Conservation (phyloP, 2,888 invertebrate genomes). For the Cynaeus angustus region DNA sequence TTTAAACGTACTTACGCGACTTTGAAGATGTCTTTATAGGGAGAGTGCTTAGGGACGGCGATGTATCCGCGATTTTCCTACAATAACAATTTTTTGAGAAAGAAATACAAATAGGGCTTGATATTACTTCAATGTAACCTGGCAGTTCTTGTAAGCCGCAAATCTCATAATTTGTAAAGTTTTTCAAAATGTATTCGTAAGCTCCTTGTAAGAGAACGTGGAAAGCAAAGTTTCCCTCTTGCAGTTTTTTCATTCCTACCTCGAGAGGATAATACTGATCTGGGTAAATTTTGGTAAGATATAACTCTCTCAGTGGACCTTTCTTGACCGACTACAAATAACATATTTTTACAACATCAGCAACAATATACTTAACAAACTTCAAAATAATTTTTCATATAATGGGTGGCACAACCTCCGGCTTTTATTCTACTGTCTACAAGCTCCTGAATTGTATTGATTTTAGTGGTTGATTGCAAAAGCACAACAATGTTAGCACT, state of each 20-base stretch:
- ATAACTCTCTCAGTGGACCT: conserved; percentile 66
- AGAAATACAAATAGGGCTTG: not conserved
- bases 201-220: conserved; percentile 68
- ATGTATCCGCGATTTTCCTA: conserved; percentile 57
- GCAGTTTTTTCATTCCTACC: conserved; percentile 67
- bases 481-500: conserved; percentile 73
- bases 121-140: conserved; percentile 59
- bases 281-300: conserved; percentile 67
- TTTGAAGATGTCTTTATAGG: conserved; percentile 62
- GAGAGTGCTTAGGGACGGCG: conserved; percentile 60
- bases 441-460: conserved; percentile 68
- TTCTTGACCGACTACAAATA: conserved; percentile 62
- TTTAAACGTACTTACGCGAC: conserved; percentile 54
- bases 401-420: conserved; percentile 69
- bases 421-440: conserved; percentile 70
- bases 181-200: conserved; percentile 70
- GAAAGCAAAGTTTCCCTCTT: conserved; percentile 69
- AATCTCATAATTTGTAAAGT: conserved; percentile 72
- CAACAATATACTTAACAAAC: conserved; percentile 59
- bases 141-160: conserved; percentile 72
- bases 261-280: conserved; percentile 66
- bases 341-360: not conserved
- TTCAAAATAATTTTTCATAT: conserved; percentile 69
- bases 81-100: conserved; percentile 44
- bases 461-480: conserved; percentile 71